Conservation (phyloP, 2,113 vertebrate species). For the Anseranas semipalmata region DNA sequence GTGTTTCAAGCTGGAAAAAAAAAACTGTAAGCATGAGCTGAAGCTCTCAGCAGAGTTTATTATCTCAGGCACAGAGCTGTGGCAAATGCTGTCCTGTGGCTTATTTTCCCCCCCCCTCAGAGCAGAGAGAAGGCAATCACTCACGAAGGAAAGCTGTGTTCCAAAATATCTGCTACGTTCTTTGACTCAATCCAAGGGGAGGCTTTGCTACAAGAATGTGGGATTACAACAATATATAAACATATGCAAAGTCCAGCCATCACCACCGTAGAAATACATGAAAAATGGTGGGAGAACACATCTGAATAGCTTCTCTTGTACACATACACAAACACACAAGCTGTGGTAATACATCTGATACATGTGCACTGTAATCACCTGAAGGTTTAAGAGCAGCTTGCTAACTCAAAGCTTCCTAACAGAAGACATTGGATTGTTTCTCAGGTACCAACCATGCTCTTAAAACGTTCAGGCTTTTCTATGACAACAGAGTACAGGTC, state of each 20-base stretch:
- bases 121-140: not conserved
- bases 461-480: not conserved
- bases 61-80: conserved; percentile 14
- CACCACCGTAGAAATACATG: not conserved
- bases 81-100: conserved; percentile 4
- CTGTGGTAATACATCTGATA: not conserved
- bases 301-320: not conserved
- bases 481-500: not conserved
- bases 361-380: not conserved
- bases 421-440: not conserved
- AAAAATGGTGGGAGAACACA: not conserved
- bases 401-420: not conserved
- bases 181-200: not conserved
- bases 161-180: not conserved
- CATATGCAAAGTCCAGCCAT: not conserved
- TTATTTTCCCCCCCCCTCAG: not conserved
- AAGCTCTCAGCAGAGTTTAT: conserved; percentile 15
- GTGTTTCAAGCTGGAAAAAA: not conserved
- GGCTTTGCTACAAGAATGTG: not conserved
- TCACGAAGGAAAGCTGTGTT: not conserved
- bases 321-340: not conserved
- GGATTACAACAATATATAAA: conserved; percentile 14
- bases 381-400: not conserved
- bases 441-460: not conserved
- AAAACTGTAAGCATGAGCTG: not conserved